Base-by-base conservation (phyloP, 1,140 invertebrate genomes). In the Batillaria attramentaria region DNA sequence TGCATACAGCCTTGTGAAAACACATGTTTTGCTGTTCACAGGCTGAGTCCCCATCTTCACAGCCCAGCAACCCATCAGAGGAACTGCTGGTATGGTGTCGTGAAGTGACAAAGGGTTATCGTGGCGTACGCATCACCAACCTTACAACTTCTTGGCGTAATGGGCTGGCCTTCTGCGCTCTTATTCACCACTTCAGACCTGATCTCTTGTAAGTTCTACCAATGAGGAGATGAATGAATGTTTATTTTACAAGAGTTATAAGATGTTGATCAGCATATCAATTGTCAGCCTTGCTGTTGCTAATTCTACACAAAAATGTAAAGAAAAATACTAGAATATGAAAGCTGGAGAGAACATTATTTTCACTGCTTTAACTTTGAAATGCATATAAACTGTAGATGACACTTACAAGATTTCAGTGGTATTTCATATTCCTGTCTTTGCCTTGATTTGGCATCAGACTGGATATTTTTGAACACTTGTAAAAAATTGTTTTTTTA, bases 81-180 rank as follows among this genome's bases (percentile, higher is more conserved):
- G 97, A 97, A 91, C 92, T 99, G 57, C 91, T 99, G 10, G 95
- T 96, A 85, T 99, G 97, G 97, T 98, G 97, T 88, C 96, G 97
- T 89, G 94, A 95, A 84, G 94, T 98, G 72, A 98, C 97, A 0
- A 94, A 94, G 88, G 95, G 95, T 84, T 97, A 98, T 92, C 92
- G 93, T 24, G 94, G 95, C 54, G 96, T 98, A 13, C 95, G 95
- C 90, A 95, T 99, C 72, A 97, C 95, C 41, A 97, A 98, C 92
- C 92, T 98, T 75, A 97, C 96, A 3, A 97, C 96, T 20, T 97
- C 96, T 77, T 98, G 96, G 96, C 93, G 96, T 86, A 96, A 98
- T 92, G 97, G 97, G 54, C 94, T 99, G 74, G 96, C 96, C 46
- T 99, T 99, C 91, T 99, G 97, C 93, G 97, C 97, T 68, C 94